Base-by-base conservation (phyloP, 2,888 invertebrate genomes). In the Seira sanloemensis region DNA sequence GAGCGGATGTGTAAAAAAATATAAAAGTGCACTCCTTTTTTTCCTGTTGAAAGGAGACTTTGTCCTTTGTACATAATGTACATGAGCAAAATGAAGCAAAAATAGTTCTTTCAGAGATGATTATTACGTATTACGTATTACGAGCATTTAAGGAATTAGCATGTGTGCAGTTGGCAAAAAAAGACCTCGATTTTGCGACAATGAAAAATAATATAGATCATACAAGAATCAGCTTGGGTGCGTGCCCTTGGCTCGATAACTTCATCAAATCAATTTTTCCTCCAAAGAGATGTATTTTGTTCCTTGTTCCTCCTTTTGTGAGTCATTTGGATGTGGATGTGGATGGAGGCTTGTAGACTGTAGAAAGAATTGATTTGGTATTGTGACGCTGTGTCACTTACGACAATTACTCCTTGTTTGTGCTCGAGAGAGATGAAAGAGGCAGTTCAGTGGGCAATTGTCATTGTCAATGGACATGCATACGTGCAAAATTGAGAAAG, bases 301-400 rank as follows among this genome's bases (percentile, higher is more conserved):
- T 62, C 62, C 62, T 62, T 62, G 62, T 62, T 62, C 62, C 62
- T 62, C 62, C 62, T 62, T 62, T 62, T 62, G 7, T 4, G 23
- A 62, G 23, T 2, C n/a, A n/a, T n/a, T n/a, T n/a, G n/a, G n/a
- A n/a, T n/a, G n/a, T n/a, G n/a, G n/a, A n/a, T n/a, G n/a, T n/a
- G n/a, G n/a, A n/a, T n/a, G n/a, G n/a, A n/a, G n/a, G n/a, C n/a
- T n/a, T n/a, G n/a, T n/a, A n/a, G n/a, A n/a, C n/a, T n/a, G n/a
- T n/a, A n/a, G n/a, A n/a, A n/a, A n/a, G n/a, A n/a, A n/a, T n/a
- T n/a, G n/a, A n/a, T n/a, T n/a, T n/a, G n/a, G n/a, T 62, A 62
- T 62, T 62, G 62, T 62, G 62, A 62, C 62, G n/a, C 62, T 62
- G 9, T 2, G 62, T 62, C 23, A 21, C 62, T n/a, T n/a, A n/a